phyloP scores from a whole-genome alignment of 2,113 vertebrate species.

The Hydrolagus affinis region DNA sequence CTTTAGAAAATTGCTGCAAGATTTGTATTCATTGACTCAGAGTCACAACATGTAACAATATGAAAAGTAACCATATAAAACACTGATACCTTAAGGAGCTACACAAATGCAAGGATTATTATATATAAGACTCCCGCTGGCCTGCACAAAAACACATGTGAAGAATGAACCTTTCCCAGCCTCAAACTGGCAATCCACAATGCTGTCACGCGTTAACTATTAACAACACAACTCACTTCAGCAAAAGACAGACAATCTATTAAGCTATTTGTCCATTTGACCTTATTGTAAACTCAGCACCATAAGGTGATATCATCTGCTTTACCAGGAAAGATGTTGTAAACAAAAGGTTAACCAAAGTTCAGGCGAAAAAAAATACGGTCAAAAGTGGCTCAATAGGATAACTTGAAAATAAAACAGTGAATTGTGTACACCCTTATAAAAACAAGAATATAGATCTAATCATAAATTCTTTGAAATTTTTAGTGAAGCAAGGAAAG shows the following conservation, averaged over 20 bases:
- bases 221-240: background rate
- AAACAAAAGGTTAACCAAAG: slow-evolving; percentile 10
- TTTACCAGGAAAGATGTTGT: background rate
- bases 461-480: too few relatives aligned
- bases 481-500: too few relatives aligned
- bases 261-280: background rate
- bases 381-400: background rate
- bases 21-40: too few relatives aligned
- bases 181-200: slow-evolving; percentile 1
- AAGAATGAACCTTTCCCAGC: background rate
- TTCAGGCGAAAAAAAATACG: background rate
- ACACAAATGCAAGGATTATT: too few relatives aligned
- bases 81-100: too few relatives aligned
- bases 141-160: too few relatives aligned
- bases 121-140: too few relatives aligned
- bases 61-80: too few relatives aligned
- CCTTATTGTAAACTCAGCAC: background rate
- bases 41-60: too few relatives aligned
- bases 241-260: background rate
- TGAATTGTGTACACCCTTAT: background rate
- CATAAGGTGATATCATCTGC: background rate
- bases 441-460: background rate
- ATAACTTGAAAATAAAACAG: background rate
- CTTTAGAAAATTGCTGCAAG: too few relatives aligned
- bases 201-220: slow-evolving; percentile 20